Evolutionary conservation across 2,113 vertebrate species (phyloP), one percentile per base, ranked within the genome.

Genomic region (Megaleporinus macrocephalus): DNA sequence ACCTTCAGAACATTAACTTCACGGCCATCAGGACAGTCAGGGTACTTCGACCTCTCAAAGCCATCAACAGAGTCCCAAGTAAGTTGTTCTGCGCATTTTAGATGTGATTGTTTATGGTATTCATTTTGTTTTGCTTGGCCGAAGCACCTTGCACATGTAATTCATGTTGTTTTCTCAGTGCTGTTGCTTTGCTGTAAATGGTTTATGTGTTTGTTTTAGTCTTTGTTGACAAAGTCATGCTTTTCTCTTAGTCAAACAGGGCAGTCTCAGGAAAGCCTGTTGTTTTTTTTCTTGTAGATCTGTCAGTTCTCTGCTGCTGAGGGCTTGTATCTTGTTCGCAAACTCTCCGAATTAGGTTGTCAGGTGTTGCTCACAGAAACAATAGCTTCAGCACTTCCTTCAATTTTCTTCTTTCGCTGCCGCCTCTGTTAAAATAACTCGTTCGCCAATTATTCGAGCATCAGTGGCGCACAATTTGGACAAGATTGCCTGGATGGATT

Each of bases 11-110:
- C 81, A 91, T 99, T 89, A 99, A 98, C 89, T 93, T 99, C 86
- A 98, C 98, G 0, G 97, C 98, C 86, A 99, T 99, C 90, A 95
- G 98, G 68, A 99, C 98, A 0, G 98, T 98, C 83, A 93, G 97
- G 0, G 98, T 99, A 49, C 95, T 99, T 88, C 93, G 98, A 44
- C 98, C 98, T 10, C 95, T 99, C 86, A 99, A 98, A 95, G 98
- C 98, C 81, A 99, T 99, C 91, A 99, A 99, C 92, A 94, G 98
- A 36, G 98, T 99, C 80, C 98, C 98, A 80, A 99, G 97, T 99
- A 95, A 98, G 97, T 97, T 29, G 4, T 41, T 13, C 33, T 14
- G 11, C 57, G 12, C 41, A 1, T 53, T n/a, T 36, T 20, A 16
- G 41, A 13, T 62, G 3, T 29, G 44, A 63, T n/a, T 20, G 36